phyloP scores from a whole-genome alignment of 2,888 invertebrate species.

The Polyommatus iphigenia region DNA sequence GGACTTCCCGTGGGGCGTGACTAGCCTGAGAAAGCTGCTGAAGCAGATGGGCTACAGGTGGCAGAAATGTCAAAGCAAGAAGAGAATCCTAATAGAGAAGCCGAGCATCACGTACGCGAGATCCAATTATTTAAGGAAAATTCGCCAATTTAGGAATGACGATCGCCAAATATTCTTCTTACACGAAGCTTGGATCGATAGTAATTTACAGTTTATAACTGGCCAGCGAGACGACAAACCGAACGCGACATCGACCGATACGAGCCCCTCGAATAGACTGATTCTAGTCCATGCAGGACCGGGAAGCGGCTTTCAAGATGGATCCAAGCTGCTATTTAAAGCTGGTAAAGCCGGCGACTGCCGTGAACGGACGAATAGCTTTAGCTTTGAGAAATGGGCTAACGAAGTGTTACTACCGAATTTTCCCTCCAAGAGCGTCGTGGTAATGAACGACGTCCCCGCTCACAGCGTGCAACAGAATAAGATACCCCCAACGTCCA shows the following conservation, averaged over 20 bases:
- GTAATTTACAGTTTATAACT: background rate
- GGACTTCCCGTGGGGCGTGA: background rate
- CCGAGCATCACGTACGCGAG: background rate
- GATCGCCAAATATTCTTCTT: background rate
- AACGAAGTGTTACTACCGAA: constrained; percentile 2
- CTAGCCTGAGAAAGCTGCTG: constrained; percentile 4
- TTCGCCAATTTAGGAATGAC: background rate
- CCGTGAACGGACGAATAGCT: background rate
- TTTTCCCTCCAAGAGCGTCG: background rate
- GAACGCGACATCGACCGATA: background rate
- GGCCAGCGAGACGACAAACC: background rate
- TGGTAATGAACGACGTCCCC: background rate
- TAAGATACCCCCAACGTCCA: background rate
- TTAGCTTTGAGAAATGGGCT: background rate
- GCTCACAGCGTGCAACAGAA: background rate
- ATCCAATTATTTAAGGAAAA: background rate
- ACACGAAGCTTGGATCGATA: background rate
- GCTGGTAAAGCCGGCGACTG: background rate
- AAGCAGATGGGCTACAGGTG: background rate
- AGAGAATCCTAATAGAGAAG: background rate
- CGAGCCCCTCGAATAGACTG: background rate
- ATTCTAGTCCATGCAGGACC: background rate
- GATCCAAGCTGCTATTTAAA: background rate
- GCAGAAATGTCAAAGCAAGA: background rate
- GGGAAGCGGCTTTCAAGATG: background rate